Evolutionary conservation across 2,797 vertebrate genomes (phyloP).

Genomic region (Falco concolor): DNA sequence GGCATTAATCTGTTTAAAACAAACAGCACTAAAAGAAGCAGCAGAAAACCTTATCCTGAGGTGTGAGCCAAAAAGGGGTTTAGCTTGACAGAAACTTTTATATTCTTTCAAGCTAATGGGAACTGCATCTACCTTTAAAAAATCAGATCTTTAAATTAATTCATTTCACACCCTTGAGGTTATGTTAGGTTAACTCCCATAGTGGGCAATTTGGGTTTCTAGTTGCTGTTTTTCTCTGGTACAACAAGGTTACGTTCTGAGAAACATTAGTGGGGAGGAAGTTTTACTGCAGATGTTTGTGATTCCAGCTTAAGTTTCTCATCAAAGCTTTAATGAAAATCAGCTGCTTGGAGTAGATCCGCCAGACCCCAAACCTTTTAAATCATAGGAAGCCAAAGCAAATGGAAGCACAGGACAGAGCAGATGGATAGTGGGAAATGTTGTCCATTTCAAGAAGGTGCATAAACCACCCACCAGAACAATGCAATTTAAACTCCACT

Average conservation of each 20-base stretch:
- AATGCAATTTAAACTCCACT: background rate
- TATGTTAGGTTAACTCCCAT: conserved; percentile 43
- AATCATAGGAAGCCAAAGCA: conserved; percentile 56
- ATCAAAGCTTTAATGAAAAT: conserved; percentile 78
- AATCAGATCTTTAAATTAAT: background rate
- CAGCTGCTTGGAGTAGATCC: conserved; percentile 65
- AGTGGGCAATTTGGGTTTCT: conserved; percentile 17
- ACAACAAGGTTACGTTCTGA: conserved; percentile 69
- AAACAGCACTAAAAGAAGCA: background rate
- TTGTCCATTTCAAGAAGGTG: background rate
- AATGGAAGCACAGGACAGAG: conserved; percentile 31
- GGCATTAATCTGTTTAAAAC: background rate
- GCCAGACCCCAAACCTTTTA: conserved; percentile 44
- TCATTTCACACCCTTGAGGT: background rate
- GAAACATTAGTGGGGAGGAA: conserved; percentile 69
- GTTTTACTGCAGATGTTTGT: conserved; percentile 76
- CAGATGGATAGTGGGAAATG: conserved; percentile 26
- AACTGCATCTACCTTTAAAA: background rate
- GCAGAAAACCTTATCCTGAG: background rate
- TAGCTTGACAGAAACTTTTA: background rate
- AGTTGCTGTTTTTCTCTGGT: conserved; percentile 47
- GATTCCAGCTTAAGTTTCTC: conserved; percentile 76
- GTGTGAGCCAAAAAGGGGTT: conserved; percentile 26
- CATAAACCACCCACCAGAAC: background rate
- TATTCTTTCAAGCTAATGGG: background rate